These are phyloP conservation scores for Forbesichthys agassizii DNA, from an alignment of 2,113 vertebrate genomes.

Conservation along the genomic window DNA sequence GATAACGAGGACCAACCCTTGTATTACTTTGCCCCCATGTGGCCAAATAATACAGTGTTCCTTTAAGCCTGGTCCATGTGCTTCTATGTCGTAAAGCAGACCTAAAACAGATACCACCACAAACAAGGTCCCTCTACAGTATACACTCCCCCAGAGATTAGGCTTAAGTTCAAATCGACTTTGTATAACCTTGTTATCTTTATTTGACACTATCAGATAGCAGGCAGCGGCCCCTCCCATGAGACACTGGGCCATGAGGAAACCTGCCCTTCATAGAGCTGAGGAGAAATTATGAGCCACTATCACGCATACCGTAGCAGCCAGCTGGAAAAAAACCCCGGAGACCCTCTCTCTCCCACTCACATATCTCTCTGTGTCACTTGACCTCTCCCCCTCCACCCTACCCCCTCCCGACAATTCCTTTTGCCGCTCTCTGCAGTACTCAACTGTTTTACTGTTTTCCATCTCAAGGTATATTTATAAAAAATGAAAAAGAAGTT, in stretches of 20 bases:
- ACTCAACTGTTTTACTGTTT: slow-evolving; percentile 49
- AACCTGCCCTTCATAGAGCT: slow-evolving; percentile 31
- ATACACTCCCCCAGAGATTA: slow-evolving; percentile 24
- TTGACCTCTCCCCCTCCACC: neutral
- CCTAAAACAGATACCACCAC: slow-evolving; percentile 35
- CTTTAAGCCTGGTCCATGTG: neutral
- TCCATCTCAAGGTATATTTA: slow-evolving; percentile 48
- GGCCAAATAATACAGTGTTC: too few species aligned
- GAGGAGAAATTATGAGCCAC: slow-evolving; percentile 37
- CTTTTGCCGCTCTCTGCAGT: slow-evolving; percentile 12
- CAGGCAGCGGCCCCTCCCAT: slow-evolving; percentile 23
- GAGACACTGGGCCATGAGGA: slow-evolving; percentile 16
- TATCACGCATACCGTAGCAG: slow-evolving; percentile 26
- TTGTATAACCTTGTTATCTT: slow-evolving; percentile 59
- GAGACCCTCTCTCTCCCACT: slow-evolving; percentile 20
- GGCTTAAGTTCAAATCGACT: slow-evolving; percentile 40
- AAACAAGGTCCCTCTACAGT: slow-evolving; percentile 13
- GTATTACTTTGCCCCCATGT: too few species aligned
- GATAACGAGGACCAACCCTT: too few species aligned
- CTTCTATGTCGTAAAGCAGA: neutral
- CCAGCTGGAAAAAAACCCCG: slow-evolving; percentile 39
- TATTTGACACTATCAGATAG: slow-evolving; percentile 47
- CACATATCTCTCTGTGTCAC: neutral
- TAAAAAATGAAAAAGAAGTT: slow-evolving; percentile 1
- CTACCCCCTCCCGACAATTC: neutral